A percentile compares a stretch with the other conserved stretches of the same genome.
Evolutionary conservation across 2,888 invertebrate genomes (phyloP).

Genomic region (Melieria omissa): DNA sequence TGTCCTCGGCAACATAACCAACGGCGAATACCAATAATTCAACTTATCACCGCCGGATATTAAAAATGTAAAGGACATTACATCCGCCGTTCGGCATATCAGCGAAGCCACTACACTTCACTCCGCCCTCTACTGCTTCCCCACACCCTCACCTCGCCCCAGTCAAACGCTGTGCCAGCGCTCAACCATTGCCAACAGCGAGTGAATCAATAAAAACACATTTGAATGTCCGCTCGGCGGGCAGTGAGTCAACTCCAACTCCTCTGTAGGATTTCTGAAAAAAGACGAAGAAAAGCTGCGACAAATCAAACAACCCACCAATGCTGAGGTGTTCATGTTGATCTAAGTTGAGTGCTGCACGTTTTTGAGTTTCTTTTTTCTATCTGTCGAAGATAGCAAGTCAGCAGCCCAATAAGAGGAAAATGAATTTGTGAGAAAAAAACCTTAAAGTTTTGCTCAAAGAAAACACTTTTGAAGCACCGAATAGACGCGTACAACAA

Average conservation of each 20-base stretch:
- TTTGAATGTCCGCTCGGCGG: slow-evolving; percentile 48
- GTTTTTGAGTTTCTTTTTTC: not conserved
- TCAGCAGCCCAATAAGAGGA: not conserved
- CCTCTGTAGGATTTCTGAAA: not conserved
- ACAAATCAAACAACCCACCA: slow-evolving; percentile 1
- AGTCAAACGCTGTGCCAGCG: slow-evolving; percentile 37
- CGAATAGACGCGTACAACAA: too few species aligned
- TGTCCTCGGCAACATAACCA: too few species aligned
- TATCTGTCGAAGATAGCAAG: too few species aligned
- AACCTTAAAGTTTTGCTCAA: not conserved
- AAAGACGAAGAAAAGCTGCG: not conserved
- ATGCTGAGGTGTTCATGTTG: slow-evolving; percentile 39
- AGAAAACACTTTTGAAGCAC: too few species aligned
- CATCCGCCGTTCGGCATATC: slow-evolving; percentile 40
- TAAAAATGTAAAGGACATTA: slow-evolving; percentile 61
- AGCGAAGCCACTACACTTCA: not conserved
- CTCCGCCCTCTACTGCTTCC: not conserved
- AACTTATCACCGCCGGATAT: slow-evolving; percentile 66
- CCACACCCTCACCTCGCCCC: slow-evolving; percentile 22
- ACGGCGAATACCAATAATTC: slow-evolving; percentile 56
- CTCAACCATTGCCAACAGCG: slow-evolving; percentile 6
- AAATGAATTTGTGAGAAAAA: not conserved
- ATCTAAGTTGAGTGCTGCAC: slow-evolving; percentile 25
- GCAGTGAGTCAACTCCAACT: not conserved
- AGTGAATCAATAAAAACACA: slow-evolving; percentile 47